These are phyloP conservation scores for Drosophila maculinotata DNA, from an alignment of 2,888 invertebrate species.

Conservation along the genomic window DNA sequence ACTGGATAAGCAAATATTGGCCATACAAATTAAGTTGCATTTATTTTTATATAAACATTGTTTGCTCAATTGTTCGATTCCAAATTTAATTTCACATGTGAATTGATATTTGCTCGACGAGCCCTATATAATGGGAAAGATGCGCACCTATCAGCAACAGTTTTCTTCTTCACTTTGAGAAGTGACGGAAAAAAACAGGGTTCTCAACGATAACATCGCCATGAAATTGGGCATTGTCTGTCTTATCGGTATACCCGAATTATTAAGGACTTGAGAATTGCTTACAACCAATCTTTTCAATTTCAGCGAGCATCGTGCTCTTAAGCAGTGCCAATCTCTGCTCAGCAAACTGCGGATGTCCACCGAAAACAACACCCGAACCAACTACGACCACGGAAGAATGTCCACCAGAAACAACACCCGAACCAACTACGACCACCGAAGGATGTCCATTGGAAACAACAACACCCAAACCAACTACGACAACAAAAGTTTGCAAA, in stretches of 20 bases:
- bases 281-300: neutral
- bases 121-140: conserved; percentile 28
- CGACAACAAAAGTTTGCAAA: neutral
- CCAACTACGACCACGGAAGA: neutral
- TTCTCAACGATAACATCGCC: neutral
- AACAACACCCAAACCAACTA: neutral
- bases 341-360: neutral
- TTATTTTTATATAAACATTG: conserved; percentile 13
- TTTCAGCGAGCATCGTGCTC: conserved; percentile 14
- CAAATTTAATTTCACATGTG: neutral
- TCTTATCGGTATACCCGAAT: conserved; percentile 28
- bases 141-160: neutral
- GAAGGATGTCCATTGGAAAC: too few species aligned
- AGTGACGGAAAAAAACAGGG: neutral
- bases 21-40: conserved; percentile 5
- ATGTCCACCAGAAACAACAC: too few species aligned
- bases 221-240: conserved; percentile 24
- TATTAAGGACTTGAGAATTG: too few species aligned
- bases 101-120: too few species aligned
- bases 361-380: neutral
- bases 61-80: conserved; percentile 31
- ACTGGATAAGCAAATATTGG: neutral
- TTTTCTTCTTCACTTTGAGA: conserved; percentile 1
- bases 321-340: neutral
- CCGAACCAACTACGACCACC: too few species aligned